phyloP scores from a whole-genome alignment of 1,140 invertebrate genomes.

The Calephelis virginiensis region DNA sequence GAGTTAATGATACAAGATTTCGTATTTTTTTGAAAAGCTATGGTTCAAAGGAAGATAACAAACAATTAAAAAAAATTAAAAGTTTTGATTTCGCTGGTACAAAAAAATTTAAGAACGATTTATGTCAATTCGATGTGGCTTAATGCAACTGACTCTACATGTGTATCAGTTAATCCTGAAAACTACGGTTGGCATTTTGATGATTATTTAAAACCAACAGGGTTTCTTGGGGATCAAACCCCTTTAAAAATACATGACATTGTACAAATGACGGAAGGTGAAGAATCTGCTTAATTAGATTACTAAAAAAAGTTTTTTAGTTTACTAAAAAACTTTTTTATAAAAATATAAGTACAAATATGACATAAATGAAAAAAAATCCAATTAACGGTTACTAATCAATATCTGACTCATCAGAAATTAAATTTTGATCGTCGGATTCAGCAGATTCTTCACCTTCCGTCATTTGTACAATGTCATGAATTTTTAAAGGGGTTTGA shows the following conservation, averaged over 20 bases:
- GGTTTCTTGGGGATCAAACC: slow-evolving; percentile 33
- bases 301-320: no score
- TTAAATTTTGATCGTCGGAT: no score
- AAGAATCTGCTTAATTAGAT: not conserved
- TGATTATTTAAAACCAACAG: slow-evolving; percentile 25
- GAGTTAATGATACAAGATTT: no score
- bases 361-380: no score
- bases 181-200: not conserved
- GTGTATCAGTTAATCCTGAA: not conserved
- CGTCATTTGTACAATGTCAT: slow-evolving; percentile 27
- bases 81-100: not conserved
- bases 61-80: not conserved
- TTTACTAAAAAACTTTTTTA: no score
- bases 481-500: slow-evolving; percentile 34
- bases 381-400: no score
- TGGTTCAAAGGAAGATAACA: no score
- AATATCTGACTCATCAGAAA: no score
- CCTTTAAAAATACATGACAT: slow-evolving; percentile 34
- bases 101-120: not conserved
- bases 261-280: slow-evolving; percentile 20
- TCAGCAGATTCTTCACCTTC: slow-evolving; percentile 11
- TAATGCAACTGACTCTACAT: not conserved
- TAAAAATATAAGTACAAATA: no score
- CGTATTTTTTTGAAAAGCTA: no score
- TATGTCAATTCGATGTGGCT: not conserved